Evolutionary conservation across 2,888 invertebrate species (phyloP).

Genomic region (Salpingus planirostris): DNA sequence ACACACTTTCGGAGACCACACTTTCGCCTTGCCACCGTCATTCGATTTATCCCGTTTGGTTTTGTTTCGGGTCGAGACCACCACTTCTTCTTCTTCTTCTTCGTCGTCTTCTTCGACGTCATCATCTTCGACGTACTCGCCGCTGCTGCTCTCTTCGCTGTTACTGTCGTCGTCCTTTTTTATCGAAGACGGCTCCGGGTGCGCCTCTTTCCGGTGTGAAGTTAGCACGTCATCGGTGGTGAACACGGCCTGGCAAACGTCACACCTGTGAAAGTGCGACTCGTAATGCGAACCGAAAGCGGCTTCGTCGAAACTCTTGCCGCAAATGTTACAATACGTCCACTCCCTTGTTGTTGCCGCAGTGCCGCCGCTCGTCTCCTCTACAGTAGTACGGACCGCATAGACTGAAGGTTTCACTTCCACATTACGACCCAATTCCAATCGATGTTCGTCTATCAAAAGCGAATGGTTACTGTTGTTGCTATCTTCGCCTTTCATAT

Average conservation of each 20-base stretch:
- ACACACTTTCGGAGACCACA: conserved; percentile 45
- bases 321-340: conserved; percentile 40
- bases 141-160: conserved; percentile 8
- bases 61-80: too few relatives aligned
- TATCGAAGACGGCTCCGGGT: conserved; percentile 1
- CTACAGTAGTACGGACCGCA: not conserved
- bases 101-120: conserved; percentile 7
- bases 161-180: conserved; percentile 6
- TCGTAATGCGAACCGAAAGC: conserved; percentile 38
- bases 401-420: too few relatives aligned
- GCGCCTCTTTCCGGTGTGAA: conserved; percentile 28
- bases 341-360: conserved; percentile 8
- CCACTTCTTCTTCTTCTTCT: conserved; percentile 4
- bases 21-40: conserved; percentile 18
- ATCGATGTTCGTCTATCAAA: conserved; percentile 18
- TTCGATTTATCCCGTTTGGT: conserved; percentile 1
- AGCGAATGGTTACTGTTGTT: conserved; percentile 20
- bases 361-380: not conserved
- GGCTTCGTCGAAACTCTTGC: conserved; percentile 32
- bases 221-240: conserved; percentile 41
- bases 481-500: conserved; percentile 16
- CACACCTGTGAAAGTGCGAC: conserved; percentile 39
- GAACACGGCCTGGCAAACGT: conserved; percentile 41
- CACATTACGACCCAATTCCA: too few relatives aligned
- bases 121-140: conserved; percentile 7